These are phyloP conservation scores for Cygnus olor DNA, from an alignment of 2,797 vertebrate genomes.

Conservation along the genomic window DNA sequence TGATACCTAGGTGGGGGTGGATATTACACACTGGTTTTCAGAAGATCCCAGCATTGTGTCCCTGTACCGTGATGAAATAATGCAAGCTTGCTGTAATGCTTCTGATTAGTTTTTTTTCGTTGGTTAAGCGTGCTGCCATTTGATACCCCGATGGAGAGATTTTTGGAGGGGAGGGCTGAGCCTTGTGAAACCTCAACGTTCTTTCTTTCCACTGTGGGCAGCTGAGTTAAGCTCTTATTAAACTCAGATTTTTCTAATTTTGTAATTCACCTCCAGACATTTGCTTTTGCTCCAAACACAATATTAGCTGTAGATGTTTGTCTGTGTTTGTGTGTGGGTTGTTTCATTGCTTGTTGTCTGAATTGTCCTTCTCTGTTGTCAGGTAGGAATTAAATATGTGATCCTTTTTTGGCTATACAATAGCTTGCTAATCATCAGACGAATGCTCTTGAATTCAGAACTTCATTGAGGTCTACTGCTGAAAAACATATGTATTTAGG, in stretches of 20 bases:
- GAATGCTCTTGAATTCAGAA: background rate
- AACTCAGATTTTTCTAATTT: constrained; percentile 61
- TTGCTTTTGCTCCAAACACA: constrained; percentile 50
- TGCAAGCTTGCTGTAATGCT: background rate
- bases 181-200: constrained; percentile 44
- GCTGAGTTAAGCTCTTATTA: constrained; percentile 26
- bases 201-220: constrained; percentile 59
- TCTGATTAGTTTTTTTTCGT: background rate
- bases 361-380: background rate
- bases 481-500: background rate
- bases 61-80: background rate
- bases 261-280: constrained; percentile 53
- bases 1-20: background rate
- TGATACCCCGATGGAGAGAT: constrained; percentile 24
- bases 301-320: constrained; percentile 45
- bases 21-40: background rate
- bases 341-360: constrained; percentile 4
- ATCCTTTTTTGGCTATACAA: constrained; percentile 5
- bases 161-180: background rate
- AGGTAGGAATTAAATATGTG: constrained; percentile 35
- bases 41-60: background rate
- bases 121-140: constrained; percentile 26
- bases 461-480: background rate
- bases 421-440: background rate
- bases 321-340: constrained; percentile 23